phyloP scores from a whole-genome alignment of 2,797 vertebrate genomes.

The Paramormyrops hopkinsi region DNA sequence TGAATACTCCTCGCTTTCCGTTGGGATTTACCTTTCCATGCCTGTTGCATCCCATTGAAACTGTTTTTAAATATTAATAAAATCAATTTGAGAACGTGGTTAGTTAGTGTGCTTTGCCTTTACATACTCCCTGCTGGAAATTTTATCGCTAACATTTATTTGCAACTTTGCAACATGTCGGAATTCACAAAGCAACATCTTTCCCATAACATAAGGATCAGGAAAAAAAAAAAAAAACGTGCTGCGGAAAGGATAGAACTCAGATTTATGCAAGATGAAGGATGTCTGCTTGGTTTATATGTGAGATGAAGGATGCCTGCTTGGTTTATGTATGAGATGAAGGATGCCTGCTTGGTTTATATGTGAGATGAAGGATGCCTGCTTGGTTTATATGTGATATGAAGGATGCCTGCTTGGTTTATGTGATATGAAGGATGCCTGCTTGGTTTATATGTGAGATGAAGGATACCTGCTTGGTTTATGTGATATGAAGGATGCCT shows the following conservation, averaged over 20 bases:
- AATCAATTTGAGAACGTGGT: neutral
- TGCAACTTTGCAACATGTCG: neutral
- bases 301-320: neutral
- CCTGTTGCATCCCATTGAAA: neutral
- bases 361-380: too few relatives aligned
- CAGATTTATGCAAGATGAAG: neutral
- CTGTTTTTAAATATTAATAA: neutral
- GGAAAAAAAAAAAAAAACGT: neutral
- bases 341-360: too few relatives aligned
- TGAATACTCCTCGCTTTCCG: neutral
- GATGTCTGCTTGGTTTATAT: neutral
- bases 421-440: too few relatives aligned
- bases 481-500: neutral
- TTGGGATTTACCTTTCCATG: neutral
- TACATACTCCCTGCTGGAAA: neutral
- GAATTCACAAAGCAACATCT: neutral
- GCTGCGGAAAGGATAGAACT: neutral
- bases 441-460: neutral
- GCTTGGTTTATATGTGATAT: too few relatives aligned
- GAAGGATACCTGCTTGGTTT: too few relatives aligned
- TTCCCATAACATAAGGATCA: neutral
- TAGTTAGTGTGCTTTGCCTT: neutral
- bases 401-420: too few relatives aligned
- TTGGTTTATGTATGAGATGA: neutral
- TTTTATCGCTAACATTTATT: neutral